Conservation (phyloP, 2,888 invertebrate species). For the Diplazon laetatorius region DNA sequence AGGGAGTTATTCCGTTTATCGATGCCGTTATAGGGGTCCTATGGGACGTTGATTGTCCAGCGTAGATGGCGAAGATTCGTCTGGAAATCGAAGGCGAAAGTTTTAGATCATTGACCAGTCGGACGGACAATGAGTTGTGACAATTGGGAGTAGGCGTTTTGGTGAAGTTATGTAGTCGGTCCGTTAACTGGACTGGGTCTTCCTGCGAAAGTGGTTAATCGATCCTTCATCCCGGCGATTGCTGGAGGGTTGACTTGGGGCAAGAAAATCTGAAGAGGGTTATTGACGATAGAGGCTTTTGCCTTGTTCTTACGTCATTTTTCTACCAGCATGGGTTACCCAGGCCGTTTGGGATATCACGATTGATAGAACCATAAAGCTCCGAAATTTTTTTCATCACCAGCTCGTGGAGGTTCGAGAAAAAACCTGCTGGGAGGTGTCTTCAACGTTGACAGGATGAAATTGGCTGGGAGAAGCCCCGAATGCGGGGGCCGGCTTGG, state of each 20-base stretch:
- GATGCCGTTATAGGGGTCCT: neutral
- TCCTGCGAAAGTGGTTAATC: conserved; percentile 26
- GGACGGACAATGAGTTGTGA: neutral
- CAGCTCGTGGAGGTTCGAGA: conserved; percentile 21
- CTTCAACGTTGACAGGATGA: conserved; percentile 7
- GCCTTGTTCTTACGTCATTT: conserved; percentile 74
- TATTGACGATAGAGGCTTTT: conserved; percentile 65
- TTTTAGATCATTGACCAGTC: neutral
- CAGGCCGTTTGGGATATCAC: conserved; percentile 21
- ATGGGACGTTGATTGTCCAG: too few species aligned
- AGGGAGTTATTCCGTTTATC: conserved; percentile 8
- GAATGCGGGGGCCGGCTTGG: conserved; percentile 40
- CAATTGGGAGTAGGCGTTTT: conserved; percentile 6
- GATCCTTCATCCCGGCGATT: conserved; percentile 45
- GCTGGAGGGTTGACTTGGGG: conserved; percentile 23
- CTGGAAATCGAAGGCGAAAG: too few species aligned
- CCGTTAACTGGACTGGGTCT: conserved; percentile 5
- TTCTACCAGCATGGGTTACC: conserved; percentile 71
- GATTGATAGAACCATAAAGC: conserved; percentile 34
- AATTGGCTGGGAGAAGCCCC: conserved; percentile 61
- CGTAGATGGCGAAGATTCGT: too few species aligned
- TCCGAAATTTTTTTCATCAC: conserved; percentile 1
- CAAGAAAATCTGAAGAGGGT: conserved; percentile 64
- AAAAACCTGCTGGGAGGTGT: conserved; percentile 42
- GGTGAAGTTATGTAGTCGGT: neutral